Base-by-base conservation (phyloP, 2,113 vertebrate species). In the Rhinolophus ferrumequinum region DNA sequence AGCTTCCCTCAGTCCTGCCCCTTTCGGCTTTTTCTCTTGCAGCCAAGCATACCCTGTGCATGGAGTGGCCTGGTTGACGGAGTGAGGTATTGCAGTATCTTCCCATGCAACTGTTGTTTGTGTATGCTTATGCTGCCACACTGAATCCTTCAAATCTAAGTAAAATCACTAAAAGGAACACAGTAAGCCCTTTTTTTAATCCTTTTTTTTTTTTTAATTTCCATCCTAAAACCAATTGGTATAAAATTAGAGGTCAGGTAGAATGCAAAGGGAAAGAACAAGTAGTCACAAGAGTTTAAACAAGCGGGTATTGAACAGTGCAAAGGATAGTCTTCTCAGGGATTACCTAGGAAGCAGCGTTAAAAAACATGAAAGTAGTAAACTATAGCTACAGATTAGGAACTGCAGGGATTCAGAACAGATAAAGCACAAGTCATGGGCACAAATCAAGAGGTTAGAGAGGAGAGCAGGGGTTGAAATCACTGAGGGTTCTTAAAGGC, bases 81-180 rank as follows among this genome's bases (percentile, higher is more conserved):
- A 58, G 56, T 41, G 44, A 86, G 58, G 41, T 16, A 54, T 7
- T 8, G 5, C 21, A 14, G 77, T 54, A 62, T 11, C 10, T 88
- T n/a, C 16, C 52, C 19, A 19, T 19, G 3, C 14, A 50, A 47
- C 12, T 38, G 28, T 19, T n/a, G 0, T 24, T 35, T 35, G 0
- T 60, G 3, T 8, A 66, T 35, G 8, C 18, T 26, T 44, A 35
- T 16, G 14, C 16, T 58, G 35, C 38, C 50, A 87, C 24, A 28
- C 88, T 47, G 41, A 72, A 24, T 62, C 21, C n/a, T 94, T 64
- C 86, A 56, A 1, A 50, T 24, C 11, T 41, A 94, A 77, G 54
- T 41, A 62, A 82, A 93, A 81, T 91, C 72, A 85, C 3, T 41
- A 58, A 94, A 82, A 18, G 54, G 30, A 77, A 70, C 30, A 50